Base-by-base conservation (phyloP, 2,113 vertebrate genomes). In the Rhinoderma darwinii region DNA sequence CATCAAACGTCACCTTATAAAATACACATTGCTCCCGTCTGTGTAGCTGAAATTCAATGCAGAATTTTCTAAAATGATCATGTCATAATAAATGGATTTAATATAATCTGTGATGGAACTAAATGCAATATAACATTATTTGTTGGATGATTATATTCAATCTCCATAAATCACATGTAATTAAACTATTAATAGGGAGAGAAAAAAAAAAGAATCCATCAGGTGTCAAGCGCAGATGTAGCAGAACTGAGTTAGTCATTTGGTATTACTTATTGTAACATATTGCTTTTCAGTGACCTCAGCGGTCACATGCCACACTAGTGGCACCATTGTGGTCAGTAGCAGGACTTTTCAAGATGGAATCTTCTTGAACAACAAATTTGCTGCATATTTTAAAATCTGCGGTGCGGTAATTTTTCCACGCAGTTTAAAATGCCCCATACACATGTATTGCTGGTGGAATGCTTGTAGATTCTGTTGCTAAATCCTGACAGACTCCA, bases 11-110 rank as follows among this genome's bases (percentile, higher is more conserved):
- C 41, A 17, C 9, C 43, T 41, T n/a, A 22, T 47, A 70, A 35
- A 39, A 39, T 22, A 22, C 35, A 22, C 18, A 25, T 25, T 22
- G 68, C 68, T 72, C 68, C 68, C 7, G 68, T 17, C 44, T 76
- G 14, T 18, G 27, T 32, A 47, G 44, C 44, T 32, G 27, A 51
- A 77, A 9, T 41, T 72, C 9, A 25, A 14, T 25, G 35, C 20
- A 20, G 18, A 77, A 77, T 50, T 50, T 77, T 47, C 30, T 50
- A 27, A 30, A 77, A 77, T 51, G 44, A 72, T 14, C n/a, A 51
- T 43, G 17, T 77, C 30, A 77, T 77, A 77, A 77, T 77, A 43
- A 77, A 50, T 77, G 74, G 50, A 50, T 76, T n/a, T 76, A 9
- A 76, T 50, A 50, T 77, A 50, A 32, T 6, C 44, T 72, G 18